phyloP scores from a whole-genome alignment of 2,113 vertebrate species.

The Caranx melampygus region DNA sequence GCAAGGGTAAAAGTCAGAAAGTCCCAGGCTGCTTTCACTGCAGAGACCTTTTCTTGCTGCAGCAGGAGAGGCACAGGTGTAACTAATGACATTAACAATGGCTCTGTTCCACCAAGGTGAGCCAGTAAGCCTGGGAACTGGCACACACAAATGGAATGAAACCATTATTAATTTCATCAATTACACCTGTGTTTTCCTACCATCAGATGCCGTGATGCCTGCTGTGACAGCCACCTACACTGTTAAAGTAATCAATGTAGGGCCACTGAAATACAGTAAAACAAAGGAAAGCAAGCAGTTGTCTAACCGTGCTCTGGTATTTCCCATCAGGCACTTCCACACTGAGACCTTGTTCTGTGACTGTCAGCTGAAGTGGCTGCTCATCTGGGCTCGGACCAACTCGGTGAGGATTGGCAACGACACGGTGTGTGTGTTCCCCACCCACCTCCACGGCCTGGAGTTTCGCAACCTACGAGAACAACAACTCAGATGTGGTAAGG shows the following conservation, averaged over 20 bases:
- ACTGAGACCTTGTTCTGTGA: slow-evolving; percentile 92
- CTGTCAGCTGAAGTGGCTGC: slow-evolving; percentile 91
- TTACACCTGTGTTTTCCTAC: slow-evolving; percentile 3
- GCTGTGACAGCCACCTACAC: not conserved
- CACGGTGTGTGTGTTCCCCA: slow-evolving; percentile 87
- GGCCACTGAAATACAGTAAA: not conserved
- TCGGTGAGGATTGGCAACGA: slow-evolving; percentile 87
- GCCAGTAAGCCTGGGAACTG: slow-evolving; percentile 4
- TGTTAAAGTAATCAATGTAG: not conserved
- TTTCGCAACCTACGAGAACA: slow-evolving; percentile 86
- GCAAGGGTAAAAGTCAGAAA: too few species aligned
- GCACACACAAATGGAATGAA: not conserved
- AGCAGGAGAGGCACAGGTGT: slow-evolving; percentile 8
- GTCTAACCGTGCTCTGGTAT: slow-evolving; percentile 10
- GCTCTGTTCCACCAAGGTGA: not conserved
- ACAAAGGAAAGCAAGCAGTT: not conserved
- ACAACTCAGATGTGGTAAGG: slow-evolving; percentile 89
- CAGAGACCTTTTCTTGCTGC: not conserved
- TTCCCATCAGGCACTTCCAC: slow-evolving; percentile 85
- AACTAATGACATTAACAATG: slow-evolving; percentile 14
- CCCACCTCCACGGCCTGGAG: slow-evolving; percentile 84
- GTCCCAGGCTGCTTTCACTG: slow-evolving; percentile 3
- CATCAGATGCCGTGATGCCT: not conserved
- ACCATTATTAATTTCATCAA: not conserved
- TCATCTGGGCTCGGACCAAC: slow-evolving; percentile 85